A percentile compares a stretch with the other conserved stretches of the same genome.
Conservation (phyloP, 1,140 invertebrate genomes). For the Drosophila fuyamai region DNA sequence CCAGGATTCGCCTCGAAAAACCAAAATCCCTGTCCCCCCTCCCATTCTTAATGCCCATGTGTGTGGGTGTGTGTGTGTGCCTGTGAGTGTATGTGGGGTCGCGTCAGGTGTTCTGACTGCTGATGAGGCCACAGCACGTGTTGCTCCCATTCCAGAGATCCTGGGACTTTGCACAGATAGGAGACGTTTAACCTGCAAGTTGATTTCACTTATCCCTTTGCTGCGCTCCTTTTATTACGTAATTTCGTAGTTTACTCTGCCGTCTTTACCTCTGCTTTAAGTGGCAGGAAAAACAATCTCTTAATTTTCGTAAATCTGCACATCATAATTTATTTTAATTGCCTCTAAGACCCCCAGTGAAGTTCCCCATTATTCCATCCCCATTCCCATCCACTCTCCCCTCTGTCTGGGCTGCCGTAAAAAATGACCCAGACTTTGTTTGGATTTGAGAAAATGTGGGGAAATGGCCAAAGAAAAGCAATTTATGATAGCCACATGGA, state of each 20-base stretch:
- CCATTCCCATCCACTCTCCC: not conserved
- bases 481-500: constrained; percentile 73
- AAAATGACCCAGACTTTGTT: constrained; percentile 66
- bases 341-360: constrained; percentile 66
- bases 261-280: constrained; percentile 9
- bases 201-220: constrained; percentile 82
- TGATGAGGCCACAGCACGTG: constrained; percentile 73
- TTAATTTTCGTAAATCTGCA: constrained; percentile 84
- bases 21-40: constrained; percentile 36
- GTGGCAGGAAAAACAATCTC: constrained; percentile 71
- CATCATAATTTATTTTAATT: constrained; percentile 85
- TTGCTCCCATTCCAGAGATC: constrained; percentile 32
- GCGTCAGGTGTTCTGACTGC: constrained; percentile 75
- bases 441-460: constrained; percentile 39
- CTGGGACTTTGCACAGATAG: constrained; percentile 30
- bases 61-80: constrained; percentile 4
- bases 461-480: constrained; percentile 58
- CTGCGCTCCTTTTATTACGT: constrained; percentile 53
- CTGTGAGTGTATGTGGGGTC: constrained; percentile 16
- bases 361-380: constrained; percentile 34
- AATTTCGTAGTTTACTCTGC: constrained; percentile 46
- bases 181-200: constrained; percentile 72
- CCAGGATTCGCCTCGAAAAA: constrained; percentile 55
- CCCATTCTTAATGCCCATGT: constrained; percentile 37
- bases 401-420: constrained; percentile 52